Evolutionary conservation across 1,140 invertebrate species (phyloP).

Genomic region (Campoletis sonorensis): DNA sequence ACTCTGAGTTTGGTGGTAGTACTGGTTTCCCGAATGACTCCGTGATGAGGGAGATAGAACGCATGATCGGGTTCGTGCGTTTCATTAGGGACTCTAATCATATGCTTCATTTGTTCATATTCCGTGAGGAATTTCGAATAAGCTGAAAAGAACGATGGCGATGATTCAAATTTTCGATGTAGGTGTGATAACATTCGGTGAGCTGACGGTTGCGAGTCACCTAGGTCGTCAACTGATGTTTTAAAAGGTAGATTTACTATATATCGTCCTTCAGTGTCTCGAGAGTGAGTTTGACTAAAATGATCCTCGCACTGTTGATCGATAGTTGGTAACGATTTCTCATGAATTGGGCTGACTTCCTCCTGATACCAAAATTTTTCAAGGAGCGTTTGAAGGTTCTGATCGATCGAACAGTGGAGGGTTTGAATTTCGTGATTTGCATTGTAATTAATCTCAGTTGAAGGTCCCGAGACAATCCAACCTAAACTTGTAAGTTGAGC

Average conservation of each 20-base stretch:
- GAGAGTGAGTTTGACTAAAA: conserved; percentile 43
- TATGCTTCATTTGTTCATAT: background rate
- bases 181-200: background rate
- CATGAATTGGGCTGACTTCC: background rate
- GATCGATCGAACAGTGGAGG: background rate
- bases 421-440: background rate
- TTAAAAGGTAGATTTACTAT: conserved; percentile 56
- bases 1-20: background rate
- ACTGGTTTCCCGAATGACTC: background rate
- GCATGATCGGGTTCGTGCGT: background rate
- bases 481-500: conserved; percentile 29
- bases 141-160: background rate
- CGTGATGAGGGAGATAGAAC: background rate
- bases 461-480: conserved; percentile 30
- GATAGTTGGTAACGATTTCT: background rate
- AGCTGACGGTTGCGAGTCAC: background rate
- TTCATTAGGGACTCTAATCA: background rate
- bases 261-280: conserved; percentile 48
- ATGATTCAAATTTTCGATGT: background rate
- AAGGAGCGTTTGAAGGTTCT: background rate
- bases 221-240: background rate
- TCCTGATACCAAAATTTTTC: conserved; percentile 37
- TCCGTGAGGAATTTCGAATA: background rate
- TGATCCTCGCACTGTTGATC: conserved; percentile 33
- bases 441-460: background rate